These are phyloP conservation scores for Drosophila jambulina DNA, from an alignment of 1,140 invertebrate genomes.

Conservation along the genomic window DNA sequence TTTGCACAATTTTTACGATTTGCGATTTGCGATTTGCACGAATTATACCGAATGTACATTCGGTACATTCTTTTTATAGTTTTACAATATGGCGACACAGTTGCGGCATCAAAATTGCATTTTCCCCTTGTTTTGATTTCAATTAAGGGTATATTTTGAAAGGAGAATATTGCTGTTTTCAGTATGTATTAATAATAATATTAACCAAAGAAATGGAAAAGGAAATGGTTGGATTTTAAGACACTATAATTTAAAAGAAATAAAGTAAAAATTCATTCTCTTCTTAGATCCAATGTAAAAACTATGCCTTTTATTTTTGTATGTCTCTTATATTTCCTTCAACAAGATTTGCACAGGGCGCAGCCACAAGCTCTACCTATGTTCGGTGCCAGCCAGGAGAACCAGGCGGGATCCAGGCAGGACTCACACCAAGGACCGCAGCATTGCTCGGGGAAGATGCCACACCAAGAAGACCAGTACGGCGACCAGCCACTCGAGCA, in stretches of 20 bases:
- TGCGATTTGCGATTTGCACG: conserved; percentile 75
- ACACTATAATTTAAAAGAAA: too few relatives aligned
- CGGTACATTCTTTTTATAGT: conserved; percentile 68
- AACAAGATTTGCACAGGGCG: not conserved
- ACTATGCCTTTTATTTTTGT: conserved; percentile 1
- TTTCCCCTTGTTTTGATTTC: conserved; percentile 45
- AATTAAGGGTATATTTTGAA: conserved; percentile 30
- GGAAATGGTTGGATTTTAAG: not conserved
- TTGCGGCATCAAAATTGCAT: conserved; percentile 63
- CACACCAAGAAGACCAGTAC: conserved; percentile 43
- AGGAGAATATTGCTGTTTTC: not conserved
- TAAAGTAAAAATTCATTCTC: not conserved
- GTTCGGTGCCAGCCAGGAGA: conserved; percentile 43
- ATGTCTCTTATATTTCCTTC: not conserved
- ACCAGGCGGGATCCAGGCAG: conserved; percentile 47
- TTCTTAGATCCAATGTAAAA: not conserved
- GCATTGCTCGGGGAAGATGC: conserved; percentile 27
- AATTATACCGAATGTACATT: conserved; percentile 65
- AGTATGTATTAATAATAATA: not conserved
- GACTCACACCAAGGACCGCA: conserved; percentile 25
- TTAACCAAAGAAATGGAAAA: not conserved
- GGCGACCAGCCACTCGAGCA: conserved; percentile 20
- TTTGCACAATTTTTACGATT: conserved; percentile 77
- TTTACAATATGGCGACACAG: conserved; percentile 76
- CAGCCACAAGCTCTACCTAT: conserved; percentile 16